Evolutionary conservation across 2,113 vertebrate genomes (phyloP).

Genomic region (Drymodes brunneopygia): DNA sequence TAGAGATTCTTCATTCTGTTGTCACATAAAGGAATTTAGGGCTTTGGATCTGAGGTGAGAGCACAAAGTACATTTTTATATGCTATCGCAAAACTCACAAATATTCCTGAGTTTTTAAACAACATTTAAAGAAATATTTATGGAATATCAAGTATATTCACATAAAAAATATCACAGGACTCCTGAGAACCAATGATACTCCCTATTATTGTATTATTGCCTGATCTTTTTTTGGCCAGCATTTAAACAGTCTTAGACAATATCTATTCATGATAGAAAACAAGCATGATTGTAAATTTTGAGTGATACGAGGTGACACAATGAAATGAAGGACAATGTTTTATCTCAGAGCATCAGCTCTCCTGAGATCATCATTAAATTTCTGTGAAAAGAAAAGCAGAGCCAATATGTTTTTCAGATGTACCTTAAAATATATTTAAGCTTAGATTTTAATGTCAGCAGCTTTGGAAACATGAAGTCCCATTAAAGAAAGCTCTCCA

Average conservation of each 20-base stretch:
- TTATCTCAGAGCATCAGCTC: not conserved
- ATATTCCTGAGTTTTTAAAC: not conserved
- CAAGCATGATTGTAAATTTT: not conserved
- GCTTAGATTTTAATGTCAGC: not conserved
- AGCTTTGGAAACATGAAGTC: not conserved
- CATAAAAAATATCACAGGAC: not conserved
- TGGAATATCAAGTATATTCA: not conserved
- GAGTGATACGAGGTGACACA: not conserved
- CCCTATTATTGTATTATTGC: rapidly evolving
- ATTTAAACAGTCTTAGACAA: not conserved
- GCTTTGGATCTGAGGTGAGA: not conserved
- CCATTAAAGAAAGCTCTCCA: not conserved
- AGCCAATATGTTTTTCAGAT: not conserved
- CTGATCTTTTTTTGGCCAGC: not conserved
- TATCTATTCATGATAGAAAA: not conserved
- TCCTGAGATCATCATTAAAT: not conserved
- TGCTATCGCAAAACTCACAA: not conserved
- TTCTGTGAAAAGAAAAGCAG: not conserved
- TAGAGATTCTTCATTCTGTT: not conserved
- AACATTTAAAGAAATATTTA: not conserved
- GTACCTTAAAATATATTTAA: not conserved
- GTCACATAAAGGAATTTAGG: not conserved
- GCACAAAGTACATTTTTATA: not conserved
- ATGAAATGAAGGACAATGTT: not conserved
- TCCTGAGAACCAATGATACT: not conserved